Conservation (phyloP, 2,113 vertebrate species). For the Collichthys lucidus region DNA sequence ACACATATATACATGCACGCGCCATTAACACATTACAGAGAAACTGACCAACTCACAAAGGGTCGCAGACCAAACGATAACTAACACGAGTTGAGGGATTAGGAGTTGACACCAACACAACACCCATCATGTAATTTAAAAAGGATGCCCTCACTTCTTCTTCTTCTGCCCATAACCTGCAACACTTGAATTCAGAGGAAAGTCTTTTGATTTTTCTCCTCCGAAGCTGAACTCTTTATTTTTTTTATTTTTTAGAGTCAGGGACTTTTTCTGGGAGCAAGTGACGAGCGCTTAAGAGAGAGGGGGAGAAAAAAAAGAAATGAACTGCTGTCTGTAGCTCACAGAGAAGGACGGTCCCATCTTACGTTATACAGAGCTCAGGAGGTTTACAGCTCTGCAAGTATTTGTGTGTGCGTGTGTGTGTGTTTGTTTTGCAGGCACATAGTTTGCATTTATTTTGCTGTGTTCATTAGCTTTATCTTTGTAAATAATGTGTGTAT, state of each 20-base stretch:
- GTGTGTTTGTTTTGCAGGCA: slow-evolving; percentile 36
- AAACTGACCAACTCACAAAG: slow-evolving; percentile 32
- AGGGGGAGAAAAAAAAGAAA: not conserved
- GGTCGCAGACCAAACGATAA: slow-evolving; percentile 34
- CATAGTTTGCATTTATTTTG: slow-evolving; percentile 61
- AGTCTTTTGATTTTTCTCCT: slow-evolving; percentile 46
- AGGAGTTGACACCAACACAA: not conserved
- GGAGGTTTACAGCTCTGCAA: slow-evolving; percentile 61
- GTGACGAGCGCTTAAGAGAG: slow-evolving; percentile 12
- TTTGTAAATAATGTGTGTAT: slow-evolving; percentile 49
- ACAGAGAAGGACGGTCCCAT: slow-evolving; percentile 31
- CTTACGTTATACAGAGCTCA: slow-evolving; percentile 45
- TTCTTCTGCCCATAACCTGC: slow-evolving; percentile 63
- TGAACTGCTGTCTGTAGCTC: slow-evolving; percentile 31
- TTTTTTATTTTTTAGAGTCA: slow-evolving; percentile 14
- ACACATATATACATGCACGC: not conserved
- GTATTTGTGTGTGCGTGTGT: slow-evolving; percentile 36
- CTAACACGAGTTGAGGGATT: slow-evolving; percentile 20
- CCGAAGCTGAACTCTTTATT: slow-evolving; percentile 58
- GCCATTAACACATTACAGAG: slow-evolving; percentile 12
- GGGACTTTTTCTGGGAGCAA: slow-evolving; percentile 55
- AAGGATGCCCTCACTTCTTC: slow-evolving; percentile 26
- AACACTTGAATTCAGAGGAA: slow-evolving; percentile 77
- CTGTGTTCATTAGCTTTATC: slow-evolving; percentile 73
- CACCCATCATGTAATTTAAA: not conserved